phyloP scores from a whole-genome alignment of 2,113 vertebrate species.

The Stictonetta naevosa region DNA sequence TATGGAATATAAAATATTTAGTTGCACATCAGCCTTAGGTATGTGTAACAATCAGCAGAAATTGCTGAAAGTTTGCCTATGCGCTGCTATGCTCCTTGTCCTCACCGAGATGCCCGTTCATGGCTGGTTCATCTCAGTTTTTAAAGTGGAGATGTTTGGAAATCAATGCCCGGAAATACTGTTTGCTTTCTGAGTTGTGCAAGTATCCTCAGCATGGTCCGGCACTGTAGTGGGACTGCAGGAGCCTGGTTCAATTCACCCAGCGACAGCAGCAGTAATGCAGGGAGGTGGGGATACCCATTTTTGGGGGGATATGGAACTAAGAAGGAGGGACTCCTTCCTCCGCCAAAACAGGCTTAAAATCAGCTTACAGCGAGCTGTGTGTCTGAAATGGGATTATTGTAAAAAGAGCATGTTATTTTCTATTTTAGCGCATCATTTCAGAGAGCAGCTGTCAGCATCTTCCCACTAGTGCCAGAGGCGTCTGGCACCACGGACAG shows the following conservation, averaged over 20 bases:
- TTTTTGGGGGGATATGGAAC: background rate
- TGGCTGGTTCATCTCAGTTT: background rate
- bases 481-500: fast-evolving
- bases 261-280: background rate
- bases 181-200: background rate
- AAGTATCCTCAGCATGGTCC: background rate
- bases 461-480: background rate
- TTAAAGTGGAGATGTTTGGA: background rate
- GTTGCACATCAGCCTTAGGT: background rate
- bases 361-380: background rate
- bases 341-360: background rate
- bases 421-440: background rate
- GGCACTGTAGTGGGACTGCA: background rate
- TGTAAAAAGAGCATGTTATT: background rate
- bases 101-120: background rate
- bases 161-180: background rate
- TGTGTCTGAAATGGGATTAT: background rate
- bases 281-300: background rate
- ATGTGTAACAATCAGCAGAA: background rate
- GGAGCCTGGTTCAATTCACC: background rate
- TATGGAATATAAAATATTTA: constrained; percentile 18
- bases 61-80: background rate
- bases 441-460: background rate
- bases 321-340: background rate
- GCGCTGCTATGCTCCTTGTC: background rate